A percentile compares a stretch with the other conserved stretches of the same genome.
Evolutionary conservation across 2,888 invertebrate species (phyloP).

Genomic region (Monopis laevigella): DNA sequence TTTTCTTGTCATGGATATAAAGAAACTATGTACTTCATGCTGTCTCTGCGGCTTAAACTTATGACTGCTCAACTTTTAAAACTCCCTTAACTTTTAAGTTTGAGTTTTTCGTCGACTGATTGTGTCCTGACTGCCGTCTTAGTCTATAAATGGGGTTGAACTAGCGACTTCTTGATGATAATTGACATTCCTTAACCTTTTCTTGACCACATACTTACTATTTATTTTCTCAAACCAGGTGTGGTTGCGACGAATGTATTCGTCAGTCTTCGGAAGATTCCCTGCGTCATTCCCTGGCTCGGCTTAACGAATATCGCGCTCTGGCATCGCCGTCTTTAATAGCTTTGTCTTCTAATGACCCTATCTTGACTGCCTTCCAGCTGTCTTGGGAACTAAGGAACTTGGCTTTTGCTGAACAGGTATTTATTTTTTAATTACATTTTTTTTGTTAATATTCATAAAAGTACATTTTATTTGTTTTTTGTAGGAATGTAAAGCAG

Average conservation of each 20-base stretch:
- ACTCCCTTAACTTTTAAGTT: too few species aligned
- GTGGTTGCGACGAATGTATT: slow-evolving; percentile 91
- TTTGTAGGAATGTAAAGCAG: slow-evolving; percentile 82
- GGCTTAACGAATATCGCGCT: slow-evolving; percentile 93
- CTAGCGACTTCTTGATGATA: too few species aligned
- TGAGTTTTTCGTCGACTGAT: too few species aligned
- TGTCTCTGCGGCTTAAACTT: too few species aligned
- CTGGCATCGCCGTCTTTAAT: slow-evolving; percentile 94
- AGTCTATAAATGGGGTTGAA: too few species aligned
- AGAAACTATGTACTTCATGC: too few species aligned
- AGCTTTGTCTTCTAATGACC: slow-evolving; percentile 91
- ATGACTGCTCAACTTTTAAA: too few species aligned
- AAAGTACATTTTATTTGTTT: background rate
- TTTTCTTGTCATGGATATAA: too few species aligned
- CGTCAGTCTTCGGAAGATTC: slow-evolving; percentile 77
- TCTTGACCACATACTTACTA: too few species aligned
- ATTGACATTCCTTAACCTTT: too few species aligned
- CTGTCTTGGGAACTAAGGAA: slow-evolving; percentile 93
- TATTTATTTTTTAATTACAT: slow-evolving; percentile 25
- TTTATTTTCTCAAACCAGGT: too few species aligned
- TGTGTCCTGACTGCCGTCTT: too few species aligned
- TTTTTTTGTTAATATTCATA: background rate
- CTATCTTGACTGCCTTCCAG: slow-evolving; percentile 93
- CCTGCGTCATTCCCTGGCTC: slow-evolving; percentile 83
- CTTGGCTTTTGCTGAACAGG: slow-evolving; percentile 88